phyloP scores from a whole-genome alignment of 2,888 invertebrate genomes.

The Neocrepidodera transversa region DNA sequence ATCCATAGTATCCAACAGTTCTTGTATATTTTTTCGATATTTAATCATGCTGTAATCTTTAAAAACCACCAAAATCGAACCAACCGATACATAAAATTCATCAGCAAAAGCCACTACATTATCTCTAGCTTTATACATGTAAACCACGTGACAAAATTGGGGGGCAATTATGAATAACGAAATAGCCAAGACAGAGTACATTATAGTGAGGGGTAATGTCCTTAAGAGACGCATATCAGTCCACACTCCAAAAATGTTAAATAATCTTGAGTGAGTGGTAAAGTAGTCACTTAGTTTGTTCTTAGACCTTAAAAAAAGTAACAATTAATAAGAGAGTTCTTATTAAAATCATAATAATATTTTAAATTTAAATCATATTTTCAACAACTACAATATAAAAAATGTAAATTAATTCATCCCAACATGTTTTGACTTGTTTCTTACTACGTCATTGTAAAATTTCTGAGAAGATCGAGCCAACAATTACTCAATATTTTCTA shows the following conservation, averaged over 20 bases:
- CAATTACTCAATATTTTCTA: too few relatives aligned
- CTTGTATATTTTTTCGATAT: slow-evolving; percentile 19
- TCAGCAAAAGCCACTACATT: slow-evolving; percentile 34
- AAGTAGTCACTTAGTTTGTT: background rate
- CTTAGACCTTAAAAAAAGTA: background rate
- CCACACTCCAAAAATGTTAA: slow-evolving; percentile 14
- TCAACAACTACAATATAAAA: too few relatives aligned
- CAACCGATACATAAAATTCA: slow-evolving; percentile 34
- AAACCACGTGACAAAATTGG: slow-evolving; percentile 35
- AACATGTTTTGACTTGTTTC: too few relatives aligned
- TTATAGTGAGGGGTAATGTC: background rate
- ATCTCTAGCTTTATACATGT: slow-evolving; percentile 35
- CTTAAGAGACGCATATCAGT: slow-evolving; percentile 3
- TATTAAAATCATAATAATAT: too few relatives aligned
- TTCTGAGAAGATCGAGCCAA: too few relatives aligned
- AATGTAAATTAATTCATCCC: too few relatives aligned
- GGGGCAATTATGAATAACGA: slow-evolving; percentile 26
- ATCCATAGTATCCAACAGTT: slow-evolving; percentile 29
- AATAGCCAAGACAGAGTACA: slow-evolving; percentile 21
- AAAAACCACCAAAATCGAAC: slow-evolving; percentile 29
- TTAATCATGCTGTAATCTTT: slow-evolving; percentile 28
- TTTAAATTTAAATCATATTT: too few relatives aligned
- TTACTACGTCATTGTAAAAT: too few relatives aligned
- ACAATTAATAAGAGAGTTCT: too few relatives aligned
- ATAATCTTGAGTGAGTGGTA: background rate